Conservation (phyloP, 2,797 vertebrate genomes). For the Silurus lanzhouensis region DNA sequence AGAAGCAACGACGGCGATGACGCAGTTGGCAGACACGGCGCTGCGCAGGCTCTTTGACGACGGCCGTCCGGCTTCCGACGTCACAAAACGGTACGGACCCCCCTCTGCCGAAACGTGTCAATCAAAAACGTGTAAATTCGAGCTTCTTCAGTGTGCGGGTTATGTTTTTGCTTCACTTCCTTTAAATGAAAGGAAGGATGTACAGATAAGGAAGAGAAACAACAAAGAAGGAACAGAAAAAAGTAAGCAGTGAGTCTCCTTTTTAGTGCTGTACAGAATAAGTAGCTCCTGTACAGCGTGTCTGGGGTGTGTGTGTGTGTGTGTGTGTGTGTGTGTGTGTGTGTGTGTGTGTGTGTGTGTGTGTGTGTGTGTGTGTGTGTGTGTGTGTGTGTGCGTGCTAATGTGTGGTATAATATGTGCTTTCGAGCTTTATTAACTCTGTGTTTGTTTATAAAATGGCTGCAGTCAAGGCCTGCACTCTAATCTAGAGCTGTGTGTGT, state of each 20-base stretch:
- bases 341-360: not conserved
- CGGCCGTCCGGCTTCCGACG: slow-evolving; percentile 85
- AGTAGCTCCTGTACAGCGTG: not conserved
- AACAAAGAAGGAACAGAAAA: not conserved
- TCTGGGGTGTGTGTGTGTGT: not conserved
- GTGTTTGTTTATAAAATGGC: not conserved
- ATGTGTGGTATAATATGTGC: too few relatives aligned
- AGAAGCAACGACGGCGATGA: slow-evolving; percentile 85
- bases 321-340: not conserved
- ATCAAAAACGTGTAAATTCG: too few relatives aligned
- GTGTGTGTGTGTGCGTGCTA: not conserved
- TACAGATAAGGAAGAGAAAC: slow-evolving; percentile 18
- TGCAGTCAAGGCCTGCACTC: not conserved
- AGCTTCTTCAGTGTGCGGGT: not conserved
- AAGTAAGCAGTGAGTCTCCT: not conserved
- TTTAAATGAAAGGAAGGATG: slow-evolving; percentile 11
- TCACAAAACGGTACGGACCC: slow-evolving; percentile 85
- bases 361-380: not conserved
- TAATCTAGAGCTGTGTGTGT: slow-evolving; percentile 13
- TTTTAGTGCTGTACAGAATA: not conserved
- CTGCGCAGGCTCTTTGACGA: slow-evolving; percentile 92
- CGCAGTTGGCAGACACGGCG: slow-evolving; percentile 91
- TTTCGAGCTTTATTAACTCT: not conserved
- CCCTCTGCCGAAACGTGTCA: too few relatives aligned
- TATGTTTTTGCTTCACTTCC: slow-evolving; percentile 13